Conservation (phyloP, 2,888 invertebrate species). For the Parasteatoda lunata region DNA sequence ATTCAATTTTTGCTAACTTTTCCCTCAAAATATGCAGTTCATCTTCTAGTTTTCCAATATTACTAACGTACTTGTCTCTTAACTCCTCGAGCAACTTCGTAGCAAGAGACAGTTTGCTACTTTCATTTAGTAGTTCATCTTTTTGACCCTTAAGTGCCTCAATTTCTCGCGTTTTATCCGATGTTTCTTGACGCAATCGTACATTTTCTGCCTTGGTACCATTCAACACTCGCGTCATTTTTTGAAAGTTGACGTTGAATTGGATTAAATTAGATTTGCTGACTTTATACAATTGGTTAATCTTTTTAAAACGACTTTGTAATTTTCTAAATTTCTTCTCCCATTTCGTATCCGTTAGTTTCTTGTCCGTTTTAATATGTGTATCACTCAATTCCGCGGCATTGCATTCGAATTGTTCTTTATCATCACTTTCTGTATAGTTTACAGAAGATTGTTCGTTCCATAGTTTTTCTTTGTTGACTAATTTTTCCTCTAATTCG, state of each 20-base stretch:
- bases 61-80: constrained; percentile 9
- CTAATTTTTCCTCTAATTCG: constrained; percentile 47
- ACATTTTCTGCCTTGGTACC: not conserved
- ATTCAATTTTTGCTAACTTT: not conserved
- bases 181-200: not conserved
- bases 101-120: not conserved
- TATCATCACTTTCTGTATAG: not conserved
- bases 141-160: not conserved
- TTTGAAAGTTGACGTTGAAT: not conserved
- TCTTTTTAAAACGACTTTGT: not conserved
- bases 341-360: not conserved
- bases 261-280: not conserved
- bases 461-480: constrained; percentile 23
- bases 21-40: not conserved
- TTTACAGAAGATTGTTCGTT: constrained; percentile 2
- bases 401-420: not conserved
- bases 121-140: constrained; percentile 3
- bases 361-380: not conserved
- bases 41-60: constrained; percentile 16
- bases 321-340: not conserved
- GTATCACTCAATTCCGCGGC: not conserved
- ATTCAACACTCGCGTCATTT: not conserved
- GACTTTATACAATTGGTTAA: not conserved
- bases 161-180: not conserved
- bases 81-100: constrained; percentile 14